phyloP scores from a whole-genome alignment of 2,888 invertebrate species.

The Drosophila falleni region DNA sequence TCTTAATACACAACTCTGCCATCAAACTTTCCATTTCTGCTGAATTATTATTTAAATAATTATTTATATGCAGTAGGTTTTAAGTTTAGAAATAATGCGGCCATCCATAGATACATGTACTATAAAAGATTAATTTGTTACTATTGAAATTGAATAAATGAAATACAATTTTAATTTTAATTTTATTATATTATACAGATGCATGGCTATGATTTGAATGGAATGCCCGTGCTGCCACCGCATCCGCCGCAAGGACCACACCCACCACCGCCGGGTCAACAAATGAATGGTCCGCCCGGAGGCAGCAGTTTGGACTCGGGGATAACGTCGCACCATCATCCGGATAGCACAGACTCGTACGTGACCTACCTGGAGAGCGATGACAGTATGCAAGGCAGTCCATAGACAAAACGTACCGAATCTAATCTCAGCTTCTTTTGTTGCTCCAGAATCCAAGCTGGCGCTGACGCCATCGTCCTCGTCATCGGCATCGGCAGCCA shows the following conservation, averaged over 20 bases:
- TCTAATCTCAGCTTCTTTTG: constrained; percentile 85
- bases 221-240: constrained; percentile 86
- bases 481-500: constrained; percentile 77
- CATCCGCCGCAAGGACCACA: constrained; percentile 86
- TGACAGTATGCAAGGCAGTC: constrained; percentile 91
- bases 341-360: constrained; percentile 94
- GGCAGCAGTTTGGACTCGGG: constrained; percentile 86
- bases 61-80: background rate
- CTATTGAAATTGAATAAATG: background rate
- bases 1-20: no score
- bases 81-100: background rate
- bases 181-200: constrained; percentile 91
- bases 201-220: constrained; percentile 94
- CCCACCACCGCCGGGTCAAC: constrained; percentile 86
- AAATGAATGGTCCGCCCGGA: constrained; percentile 87
- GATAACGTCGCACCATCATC: constrained; percentile 88
- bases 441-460: constrained; percentile 85
- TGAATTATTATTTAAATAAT: no score
- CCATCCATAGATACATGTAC: background rate
- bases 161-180: background rate
- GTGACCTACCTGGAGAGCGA: constrained; percentile 97
- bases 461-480: constrained; percentile 83
- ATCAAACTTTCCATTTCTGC: no score
- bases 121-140: background rate
- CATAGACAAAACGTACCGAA: constrained; percentile 87